A percentile compares a stretch with the other conserved stretches of the same genome.
phyloP scores from a whole-genome alignment of 2,888 invertebrate species.

The Busseola fusca region DNA sequence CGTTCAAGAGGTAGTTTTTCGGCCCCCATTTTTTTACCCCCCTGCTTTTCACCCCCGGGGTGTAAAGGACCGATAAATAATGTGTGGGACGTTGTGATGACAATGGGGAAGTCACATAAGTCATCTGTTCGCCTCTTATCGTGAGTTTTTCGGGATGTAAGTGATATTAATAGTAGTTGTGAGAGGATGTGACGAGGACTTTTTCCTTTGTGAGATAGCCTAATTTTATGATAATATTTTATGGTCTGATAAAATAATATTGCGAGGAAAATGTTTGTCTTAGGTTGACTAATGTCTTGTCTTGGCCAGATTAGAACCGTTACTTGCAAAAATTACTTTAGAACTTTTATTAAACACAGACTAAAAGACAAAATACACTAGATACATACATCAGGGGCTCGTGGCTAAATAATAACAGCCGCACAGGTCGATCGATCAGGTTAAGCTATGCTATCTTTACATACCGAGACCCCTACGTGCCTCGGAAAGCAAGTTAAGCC shows the following conservation, averaged over 20 bases:
- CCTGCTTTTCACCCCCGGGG: slow-evolving; percentile 41
- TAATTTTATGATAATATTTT: slow-evolving; percentile 48
- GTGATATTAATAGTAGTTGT: slow-evolving; percentile 50
- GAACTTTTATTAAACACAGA: too few relatives aligned
- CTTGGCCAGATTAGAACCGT: too few relatives aligned
- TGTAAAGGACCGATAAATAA: slow-evolving; percentile 56
- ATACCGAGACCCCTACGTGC: too few relatives aligned
- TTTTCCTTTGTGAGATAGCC: slow-evolving; percentile 30
- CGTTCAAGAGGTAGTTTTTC: slow-evolving; percentile 40
- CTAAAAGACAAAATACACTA: too few relatives aligned
- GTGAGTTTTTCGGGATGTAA: slow-evolving; percentile 41
- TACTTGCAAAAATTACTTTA: too few relatives aligned
- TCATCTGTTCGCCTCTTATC: slow-evolving; percentile 53
- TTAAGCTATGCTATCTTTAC: too few relatives aligned
- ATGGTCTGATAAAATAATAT: slow-evolving; percentile 7
- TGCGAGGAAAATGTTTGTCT: not conserved
- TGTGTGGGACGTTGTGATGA: slow-evolving; percentile 45
- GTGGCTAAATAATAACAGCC: too few relatives aligned
- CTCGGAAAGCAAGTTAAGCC: too few relatives aligned
- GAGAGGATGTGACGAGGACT: slow-evolving; percentile 7
- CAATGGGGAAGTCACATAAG: slow-evolving; percentile 52
- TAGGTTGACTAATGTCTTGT: not conserved
- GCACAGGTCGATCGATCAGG: too few relatives aligned
- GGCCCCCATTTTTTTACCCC: slow-evolving; percentile 46
- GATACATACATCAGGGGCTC: too few relatives aligned